Conservation (phyloP, 2,113 vertebrate genomes). For the Pelecanus crispus region DNA sequence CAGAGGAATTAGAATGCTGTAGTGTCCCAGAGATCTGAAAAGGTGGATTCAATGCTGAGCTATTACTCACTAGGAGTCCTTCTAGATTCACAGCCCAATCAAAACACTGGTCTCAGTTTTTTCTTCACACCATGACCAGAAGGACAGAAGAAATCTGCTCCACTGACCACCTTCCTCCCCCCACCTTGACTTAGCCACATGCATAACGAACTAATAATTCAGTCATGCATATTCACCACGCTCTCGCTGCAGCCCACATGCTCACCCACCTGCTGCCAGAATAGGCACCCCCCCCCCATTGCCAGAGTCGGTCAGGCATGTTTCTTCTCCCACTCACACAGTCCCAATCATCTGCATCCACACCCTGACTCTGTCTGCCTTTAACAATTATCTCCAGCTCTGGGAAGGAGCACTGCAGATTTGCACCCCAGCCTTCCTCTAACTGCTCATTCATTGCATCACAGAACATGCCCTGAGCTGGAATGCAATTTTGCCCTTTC, state of each 20-base stretch:
- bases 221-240: neutral
- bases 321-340: slow-evolving; percentile 6
- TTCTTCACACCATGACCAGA: neutral
- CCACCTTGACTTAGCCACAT: neutral
- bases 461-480: neutral
- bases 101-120: neutral
- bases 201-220: neutral
- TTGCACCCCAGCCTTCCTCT: neutral
- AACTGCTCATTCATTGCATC: neutral
- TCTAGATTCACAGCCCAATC: neutral
- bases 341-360: slow-evolving; percentile 34
- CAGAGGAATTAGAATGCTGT: neutral
- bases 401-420: neutral
- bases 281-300: neutral
- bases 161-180: neutral
- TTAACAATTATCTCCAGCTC: slow-evolving; percentile 9
- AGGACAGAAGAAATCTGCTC: neutral
- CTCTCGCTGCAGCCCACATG: neutral
- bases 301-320: slow-evolving; percentile 1
- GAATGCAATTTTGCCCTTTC: neutral
- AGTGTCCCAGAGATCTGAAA: neutral
- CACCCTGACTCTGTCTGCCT: slow-evolving; percentile 1
- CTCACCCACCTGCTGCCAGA: slow-evolving; percentile 12
- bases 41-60: neutral
- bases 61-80: neutral